Evolutionary conservation across 2,797 vertebrate genomes (phyloP), one percentile per base, ranked within the genome.

Genomic region (Adrianichthys oophorus): DNA sequence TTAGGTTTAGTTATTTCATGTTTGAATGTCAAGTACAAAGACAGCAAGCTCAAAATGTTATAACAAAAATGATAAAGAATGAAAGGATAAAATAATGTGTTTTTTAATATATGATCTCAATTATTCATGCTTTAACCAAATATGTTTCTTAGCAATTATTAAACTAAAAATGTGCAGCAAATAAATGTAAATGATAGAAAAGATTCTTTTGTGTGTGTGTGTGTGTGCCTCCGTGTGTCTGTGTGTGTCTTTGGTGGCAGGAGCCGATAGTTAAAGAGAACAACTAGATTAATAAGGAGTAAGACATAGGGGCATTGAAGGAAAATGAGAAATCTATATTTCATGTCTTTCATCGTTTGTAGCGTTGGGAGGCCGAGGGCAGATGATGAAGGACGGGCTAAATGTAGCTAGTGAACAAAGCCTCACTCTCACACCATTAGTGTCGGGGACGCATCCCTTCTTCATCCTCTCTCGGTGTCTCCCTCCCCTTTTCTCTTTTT

Each of bases 381-480:
- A 85, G 84, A 85, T 85, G 84, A 88, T 89, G 86, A 89, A 89
- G 89, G 84, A 87, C 82, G 75, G 76, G 78, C 87, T 90, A 90
- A 92, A 90, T 90, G 90, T 90, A 80, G 83, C 83, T 78, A 79
- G 85, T 82, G 89, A 92, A 92, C 91, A 92, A 92, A 92, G 90
- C 87, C 85, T 90, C 84, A 86, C 86, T 88, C 74, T 84, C 76
- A 83, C 80, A 86, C 89, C 89, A 92, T 91, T 92, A 93, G 87
- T 74, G 86, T 84, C 81, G 79, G 79, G 77, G 78, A 77, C 78
- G 80, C 85, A 80, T 89, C 78, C 80, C 72, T 85, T 77, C 79
- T 78, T 81, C 67, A 50, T 69, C 79, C 74, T 80, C 58, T 71
- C 75, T 73, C 66, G 56, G 54, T 61, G 48, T 75, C 59, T 44